Percentiles rank a stretch among this genome's conserved stretches.
These are phyloP conservation scores for Paedocypris micromegethes DNA, from an alignment of 2,797 vertebrate genomes.

Conservation along the genomic window DNA sequence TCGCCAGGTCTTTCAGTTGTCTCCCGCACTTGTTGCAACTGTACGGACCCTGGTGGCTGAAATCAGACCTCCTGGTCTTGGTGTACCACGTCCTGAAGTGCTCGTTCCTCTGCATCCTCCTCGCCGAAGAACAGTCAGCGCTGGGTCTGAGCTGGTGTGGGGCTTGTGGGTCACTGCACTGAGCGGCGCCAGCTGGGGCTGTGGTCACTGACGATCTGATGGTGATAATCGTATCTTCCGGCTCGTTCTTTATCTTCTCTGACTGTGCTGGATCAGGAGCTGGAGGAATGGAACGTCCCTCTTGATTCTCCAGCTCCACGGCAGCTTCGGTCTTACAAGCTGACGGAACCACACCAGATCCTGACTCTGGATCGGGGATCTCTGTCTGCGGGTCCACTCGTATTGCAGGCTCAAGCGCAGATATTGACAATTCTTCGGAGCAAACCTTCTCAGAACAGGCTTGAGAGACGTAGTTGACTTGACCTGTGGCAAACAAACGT, in stretches of 20 bases:
- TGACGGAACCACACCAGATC: too few species aligned
- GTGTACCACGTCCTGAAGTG: neutral
- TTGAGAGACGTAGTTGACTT: constrained; percentile 47
- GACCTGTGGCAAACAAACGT: constrained; percentile 16
- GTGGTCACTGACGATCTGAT: constrained; percentile 38
- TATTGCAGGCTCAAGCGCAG: constrained; percentile 8
- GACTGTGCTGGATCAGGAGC: neutral
- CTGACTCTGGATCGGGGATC: neutral
- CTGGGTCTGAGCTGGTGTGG: constrained; percentile 6
- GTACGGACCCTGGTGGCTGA: constrained; percentile 44
- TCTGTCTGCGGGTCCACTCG: constrained; percentile 40
- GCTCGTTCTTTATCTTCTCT: constrained; percentile 58
- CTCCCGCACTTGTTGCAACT: constrained; percentile 67
- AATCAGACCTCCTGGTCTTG: neutral
- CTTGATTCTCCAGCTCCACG: too few species aligned
- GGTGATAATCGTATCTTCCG: constrained; percentile 52
- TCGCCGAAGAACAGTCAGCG: neutral
- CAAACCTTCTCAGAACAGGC: constrained; percentile 42
- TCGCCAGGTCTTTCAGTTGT: constrained; percentile 54
- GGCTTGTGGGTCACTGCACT: constrained; percentile 18
- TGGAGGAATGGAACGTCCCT: too few species aligned
- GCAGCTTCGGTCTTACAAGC: too few species aligned
- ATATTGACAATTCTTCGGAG: constrained; percentile 40
- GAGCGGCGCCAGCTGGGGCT: constrained; percentile 21
- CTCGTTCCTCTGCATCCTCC: neutral